Base-by-base conservation (phyloP, 2,797 vertebrate genomes). In the Calcarius lapponicus region DNA sequence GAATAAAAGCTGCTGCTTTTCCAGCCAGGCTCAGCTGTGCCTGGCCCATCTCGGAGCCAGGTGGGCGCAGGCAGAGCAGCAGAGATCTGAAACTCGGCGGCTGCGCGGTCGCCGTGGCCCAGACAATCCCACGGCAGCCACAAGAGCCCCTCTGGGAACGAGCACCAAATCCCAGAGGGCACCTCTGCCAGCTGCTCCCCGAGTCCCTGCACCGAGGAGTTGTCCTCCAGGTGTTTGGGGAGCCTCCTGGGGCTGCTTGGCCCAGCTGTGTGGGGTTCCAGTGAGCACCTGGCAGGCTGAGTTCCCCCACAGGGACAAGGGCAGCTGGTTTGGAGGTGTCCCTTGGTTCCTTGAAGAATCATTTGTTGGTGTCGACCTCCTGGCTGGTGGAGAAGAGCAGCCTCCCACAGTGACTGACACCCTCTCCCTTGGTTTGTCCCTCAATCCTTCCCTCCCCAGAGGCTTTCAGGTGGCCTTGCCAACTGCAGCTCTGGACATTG, bases 281-380 rank as follows among this genome's bases (percentile, higher is more conserved):
- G 64, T 3, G 38, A 14, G 26, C 38, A 26, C 12, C 69, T 32
- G 53, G 18, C 34, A 25, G 32, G 22, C 1, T 61, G 45, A 61
- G 60, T n/a, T 50, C 34, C 29, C 32, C 32, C 38, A 36, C 25
- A 43, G 22, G 38, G 48, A 45, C 32, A 78, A 29, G 60, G 38
- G 26, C 0, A 2, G 12, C 21, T 20, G 38, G 5, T 45, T 45
- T 65, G 16, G 40, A 54, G 40, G 17, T 65, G 40, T 25, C 20
- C 32, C 61, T 45, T 78, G 26, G 21, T 25, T 79, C 48, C 20
- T 7, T 43, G 2, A 45, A 65, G 17, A 54, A 45, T 45, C 13
- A 18, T 65, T 65, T 12, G 8, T 20, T 1, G 10, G 40, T 11
- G 38, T 42, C 0, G 0, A n/a, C 5, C 0, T 45, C 48, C n/a